These are phyloP conservation scores for Egretta garzetta DNA, from an alignment of 2,113 vertebrate species.

Conservation along the genomic window DNA sequence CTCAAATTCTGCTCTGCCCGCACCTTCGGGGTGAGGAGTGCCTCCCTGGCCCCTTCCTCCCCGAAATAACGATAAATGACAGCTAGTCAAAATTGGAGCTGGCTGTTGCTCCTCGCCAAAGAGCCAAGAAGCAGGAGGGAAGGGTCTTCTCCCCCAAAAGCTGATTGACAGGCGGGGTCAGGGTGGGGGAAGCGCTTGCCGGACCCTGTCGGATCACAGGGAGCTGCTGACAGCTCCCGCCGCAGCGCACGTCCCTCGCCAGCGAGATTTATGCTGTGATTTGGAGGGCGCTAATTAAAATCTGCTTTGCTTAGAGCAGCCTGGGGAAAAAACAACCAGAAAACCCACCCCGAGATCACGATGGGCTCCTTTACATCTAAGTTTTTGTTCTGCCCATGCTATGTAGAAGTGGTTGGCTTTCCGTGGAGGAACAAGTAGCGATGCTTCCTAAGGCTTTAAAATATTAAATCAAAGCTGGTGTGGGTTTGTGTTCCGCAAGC, in stretches of 20 bases:
- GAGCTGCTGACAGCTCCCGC: constrained; percentile 85
- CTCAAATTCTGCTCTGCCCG: constrained; percentile 36
- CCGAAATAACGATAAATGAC: constrained; percentile 61
- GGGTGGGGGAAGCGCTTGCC: constrained; percentile 75
- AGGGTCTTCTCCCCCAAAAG: constrained; percentile 15
- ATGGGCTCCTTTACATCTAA: background rate
- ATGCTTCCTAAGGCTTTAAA: background rate
- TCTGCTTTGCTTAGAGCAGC: background rate
- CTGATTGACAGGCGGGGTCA: constrained; percentile 82
- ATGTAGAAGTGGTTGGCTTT: background rate
- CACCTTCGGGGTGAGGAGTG: background rate
- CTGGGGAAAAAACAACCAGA: background rate
- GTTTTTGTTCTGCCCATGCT: background rate
- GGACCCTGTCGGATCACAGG: constrained; percentile 67
- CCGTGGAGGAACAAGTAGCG: accelerated
- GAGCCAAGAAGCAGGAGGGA: constrained; percentile 7
- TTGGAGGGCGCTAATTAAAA: constrained; percentile 8
- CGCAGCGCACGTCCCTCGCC: constrained; percentile 45
- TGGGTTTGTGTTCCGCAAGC: background rate
- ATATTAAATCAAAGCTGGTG: background rate
- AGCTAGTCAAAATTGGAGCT: constrained; percentile 24
- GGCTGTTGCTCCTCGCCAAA: background rate
- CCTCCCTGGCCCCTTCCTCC: constrained; percentile 29
- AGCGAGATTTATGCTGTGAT: constrained; percentile 34
- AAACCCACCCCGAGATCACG: background rate